Base-by-base conservation (phyloP, 2,888 invertebrate genomes). In the Perithous albicinctus region DNA sequence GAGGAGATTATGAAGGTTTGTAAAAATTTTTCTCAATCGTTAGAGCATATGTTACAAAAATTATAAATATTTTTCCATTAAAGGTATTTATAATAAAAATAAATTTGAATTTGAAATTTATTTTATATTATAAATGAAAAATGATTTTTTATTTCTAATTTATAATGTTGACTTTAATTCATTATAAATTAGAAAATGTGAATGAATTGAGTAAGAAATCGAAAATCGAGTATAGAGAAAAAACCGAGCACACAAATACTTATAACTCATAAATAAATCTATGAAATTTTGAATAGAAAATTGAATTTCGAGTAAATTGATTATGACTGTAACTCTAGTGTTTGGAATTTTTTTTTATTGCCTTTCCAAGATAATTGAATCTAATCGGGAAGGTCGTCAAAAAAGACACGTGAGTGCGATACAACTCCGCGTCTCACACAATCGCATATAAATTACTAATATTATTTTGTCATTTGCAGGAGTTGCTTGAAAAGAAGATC, bases 1-100 rank as follows among this genome's bases (percentile, higher is more conserved):
- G 94, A 95, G 86, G 95, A 96, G 89, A 96, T 96, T 84, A 93
- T 96, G 85, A 93, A 94, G 92, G 96, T 94, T 90, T 88, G 87
- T 85, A 6, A n/a, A 54, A 18, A 15, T 15, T 18, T 0, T 18
- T 0, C 3, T 51, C 69, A n/a, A 46, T 15, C 51, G 12, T 6
- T n/a, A 7, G 6, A 8, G 26, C 26, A 18, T 41, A 15, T 15
- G 20, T 38, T 61, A 4, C 20, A 20, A 15, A 61, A 56, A 72
- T 29, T 20, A 59, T 23, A 26, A 59, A 43, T 56, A 43, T n/a
- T n/a, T n/a, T n/a, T n/a, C n/a, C n/a, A n/a, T n/a, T n/a, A n/a
- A n/a, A n/a, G n/a, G n/a, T n/a, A n/a, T n/a, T n/a, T n/a, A n/a
- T n/a, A n/a, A n/a, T n/a, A n/a, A n/a, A n/a, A n/a, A n/a, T n/a